A percentile compares a stretch with the other conserved stretches of the same genome.
Evolutionary conservation across 2,113 vertebrate genomes (phyloP).

Genomic region (Pseudonaja textilis): DNA sequence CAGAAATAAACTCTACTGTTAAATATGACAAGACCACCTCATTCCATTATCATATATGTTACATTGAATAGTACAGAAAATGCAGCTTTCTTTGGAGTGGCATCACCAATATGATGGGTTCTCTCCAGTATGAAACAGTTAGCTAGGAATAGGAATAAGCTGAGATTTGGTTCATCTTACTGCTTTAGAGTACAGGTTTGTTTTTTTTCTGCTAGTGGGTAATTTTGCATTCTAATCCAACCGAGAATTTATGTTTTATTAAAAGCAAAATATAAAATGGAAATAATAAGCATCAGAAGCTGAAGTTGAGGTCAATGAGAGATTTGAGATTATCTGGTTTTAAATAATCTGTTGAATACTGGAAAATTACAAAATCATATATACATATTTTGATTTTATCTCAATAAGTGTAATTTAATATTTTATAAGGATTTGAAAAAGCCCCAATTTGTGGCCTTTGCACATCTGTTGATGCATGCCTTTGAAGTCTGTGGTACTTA

Average conservation of each 20-base stretch:
- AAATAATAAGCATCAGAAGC: neutral
- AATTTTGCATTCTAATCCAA: neutral
- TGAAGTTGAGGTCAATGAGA: neutral
- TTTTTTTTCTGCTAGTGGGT: neutral
- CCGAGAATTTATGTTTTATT: neutral
- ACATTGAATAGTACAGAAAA: neutral
- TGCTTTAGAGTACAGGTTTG: neutral
- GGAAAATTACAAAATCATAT: neutral
- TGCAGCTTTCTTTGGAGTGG: neutral
- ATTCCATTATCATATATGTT: neutral
- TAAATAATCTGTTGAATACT: neutral
- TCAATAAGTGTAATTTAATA: neutral
- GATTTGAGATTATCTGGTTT: neutral
- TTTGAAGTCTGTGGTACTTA: neutral
- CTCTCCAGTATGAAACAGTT: neutral
- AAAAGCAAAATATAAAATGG: neutral
- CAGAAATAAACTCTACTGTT: neutral
- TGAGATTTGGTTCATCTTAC: neutral
- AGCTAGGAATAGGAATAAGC: neutral
- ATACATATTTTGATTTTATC: neutral
- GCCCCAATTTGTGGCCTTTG: neutral
- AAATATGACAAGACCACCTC: neutral
- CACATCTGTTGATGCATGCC: neutral
- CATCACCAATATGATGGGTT: neutral
- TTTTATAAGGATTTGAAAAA: neutral